phyloP scores from a whole-genome alignment of 1,140 invertebrate genomes.

The Pogonus chalceus region DNA sequence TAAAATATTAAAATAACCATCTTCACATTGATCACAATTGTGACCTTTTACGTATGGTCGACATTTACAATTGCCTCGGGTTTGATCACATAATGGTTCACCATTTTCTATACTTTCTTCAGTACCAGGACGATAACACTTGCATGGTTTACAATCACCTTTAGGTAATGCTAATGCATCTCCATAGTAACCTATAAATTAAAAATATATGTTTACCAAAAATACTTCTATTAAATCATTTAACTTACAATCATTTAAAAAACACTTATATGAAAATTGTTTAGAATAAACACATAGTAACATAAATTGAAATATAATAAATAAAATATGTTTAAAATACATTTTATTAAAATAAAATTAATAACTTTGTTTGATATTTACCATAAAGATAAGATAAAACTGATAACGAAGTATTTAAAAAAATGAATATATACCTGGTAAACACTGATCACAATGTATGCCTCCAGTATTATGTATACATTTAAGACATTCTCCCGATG shows the following conservation, averaged over 20 bases:
- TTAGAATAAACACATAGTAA: background rate
- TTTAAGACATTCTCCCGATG: constrained; percentile 90
- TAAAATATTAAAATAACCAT: constrained; percentile 73
- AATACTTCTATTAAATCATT: background rate
- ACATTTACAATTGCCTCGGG: constrained; percentile 77
- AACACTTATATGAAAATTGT: background rate
- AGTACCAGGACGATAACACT: constrained; percentile 74
- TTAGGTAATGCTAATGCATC: constrained; percentile 78
- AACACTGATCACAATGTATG: constrained; percentile 76
- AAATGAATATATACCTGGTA: constrained; percentile 51
- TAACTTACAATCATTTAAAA: background rate
- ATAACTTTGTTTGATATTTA: background rate
- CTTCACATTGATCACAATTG: constrained; percentile 81
- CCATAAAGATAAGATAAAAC: background rate
- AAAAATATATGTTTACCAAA: background rate
- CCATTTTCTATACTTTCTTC: constrained; percentile 52
- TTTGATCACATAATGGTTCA: constrained; percentile 67
- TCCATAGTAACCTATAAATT: constrained; percentile 63
- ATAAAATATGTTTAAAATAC: background rate
- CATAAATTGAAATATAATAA: background rate
- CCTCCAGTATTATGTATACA: constrained; percentile 96
- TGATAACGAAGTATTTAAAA: background rate
- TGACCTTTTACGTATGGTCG: constrained; percentile 75
- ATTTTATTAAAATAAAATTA: background rate
- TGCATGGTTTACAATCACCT: constrained; percentile 82